Base-by-base conservation (phyloP, 1,140 invertebrate species). In the Mya arenaria region DNA sequence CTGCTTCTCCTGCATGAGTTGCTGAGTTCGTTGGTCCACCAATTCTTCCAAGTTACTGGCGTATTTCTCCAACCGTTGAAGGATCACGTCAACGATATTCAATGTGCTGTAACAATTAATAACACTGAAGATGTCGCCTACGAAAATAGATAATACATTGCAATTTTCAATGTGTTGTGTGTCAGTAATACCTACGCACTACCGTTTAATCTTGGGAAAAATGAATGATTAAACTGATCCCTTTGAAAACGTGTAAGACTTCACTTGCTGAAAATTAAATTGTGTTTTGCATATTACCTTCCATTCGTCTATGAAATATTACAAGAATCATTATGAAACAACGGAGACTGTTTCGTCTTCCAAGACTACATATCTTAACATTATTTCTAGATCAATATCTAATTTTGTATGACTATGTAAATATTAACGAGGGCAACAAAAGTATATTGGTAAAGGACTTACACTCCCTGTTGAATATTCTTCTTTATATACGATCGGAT, bases 51-150 rank as follows among this genome's bases (percentile, higher is more conserved):
- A 93, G 94, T 98, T 98, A 91, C 97, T 97, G 25, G 97, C 97
- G 92, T 98, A 98, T 88, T 97, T 97, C 92, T 98, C 97, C 78
- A 98, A 92, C 96, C 97, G 97, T 94, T 97, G 96, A 89, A 98
- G 97, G 96, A 98, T 98, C 19, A 97, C 97, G 91, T 98, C 97
- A 52, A 98, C 96, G 87, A 98, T 97, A 91, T 97, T 98, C 0
- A 97, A 96, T 93, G 97, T 98, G 83, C 97, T 96, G 92, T 92
- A 52, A 52, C 25, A 8, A 52, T n/a, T 1, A 52, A 52, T 52
- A 10, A 52, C 2, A 52, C 19, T 1, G 2, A 1, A 52, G 4
- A 23, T 1, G 48, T 17, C 48, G 19, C 25, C 48, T 1, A 52
- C 25, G 17, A 23, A 52, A 52, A 52, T 52, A 4, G 48, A n/a